Percentiles rank a stretch among this genome's conserved stretches.
Conservation (phyloP, 2,797 vertebrate genomes). For the Cetoscarus ocellatus region DNA sequence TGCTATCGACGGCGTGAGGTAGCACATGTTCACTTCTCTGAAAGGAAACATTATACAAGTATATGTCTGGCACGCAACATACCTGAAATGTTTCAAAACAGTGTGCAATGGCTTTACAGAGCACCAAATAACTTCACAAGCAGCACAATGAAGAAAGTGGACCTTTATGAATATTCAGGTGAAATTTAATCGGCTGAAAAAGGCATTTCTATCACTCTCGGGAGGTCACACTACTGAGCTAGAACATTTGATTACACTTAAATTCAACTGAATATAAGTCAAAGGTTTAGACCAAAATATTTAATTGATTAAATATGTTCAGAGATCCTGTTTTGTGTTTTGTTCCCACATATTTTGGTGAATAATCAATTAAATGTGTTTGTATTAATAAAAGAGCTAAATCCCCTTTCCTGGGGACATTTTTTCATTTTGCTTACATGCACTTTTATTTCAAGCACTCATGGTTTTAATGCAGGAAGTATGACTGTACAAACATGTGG, state of each 20-base stretch:
- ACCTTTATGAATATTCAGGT: background rate
- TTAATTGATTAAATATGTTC: background rate
- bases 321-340: too few species aligned
- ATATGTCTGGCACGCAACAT: background rate
- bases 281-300: background rate
- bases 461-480: conserved; percentile 48
- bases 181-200: conserved; percentile 16
- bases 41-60: background rate
- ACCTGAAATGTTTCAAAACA: conserved; percentile 13
- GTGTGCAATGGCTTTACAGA: background rate
- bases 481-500: conserved; percentile 61
- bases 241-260: background rate
- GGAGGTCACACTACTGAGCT: background rate
- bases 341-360: too few species aligned
- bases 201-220: background rate
- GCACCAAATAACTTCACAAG: background rate
- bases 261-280: background rate
- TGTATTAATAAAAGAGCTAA: too few species aligned
- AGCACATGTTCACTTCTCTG: conserved; percentile 1
- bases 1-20: background rate
- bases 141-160: background rate
- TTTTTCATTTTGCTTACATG: background rate
- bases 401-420: too few species aligned
- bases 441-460: background rate
- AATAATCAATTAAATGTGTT: too few species aligned